Conservation (phyloP, 2,797 vertebrate genomes). For the Fratercula arctica region DNA sequence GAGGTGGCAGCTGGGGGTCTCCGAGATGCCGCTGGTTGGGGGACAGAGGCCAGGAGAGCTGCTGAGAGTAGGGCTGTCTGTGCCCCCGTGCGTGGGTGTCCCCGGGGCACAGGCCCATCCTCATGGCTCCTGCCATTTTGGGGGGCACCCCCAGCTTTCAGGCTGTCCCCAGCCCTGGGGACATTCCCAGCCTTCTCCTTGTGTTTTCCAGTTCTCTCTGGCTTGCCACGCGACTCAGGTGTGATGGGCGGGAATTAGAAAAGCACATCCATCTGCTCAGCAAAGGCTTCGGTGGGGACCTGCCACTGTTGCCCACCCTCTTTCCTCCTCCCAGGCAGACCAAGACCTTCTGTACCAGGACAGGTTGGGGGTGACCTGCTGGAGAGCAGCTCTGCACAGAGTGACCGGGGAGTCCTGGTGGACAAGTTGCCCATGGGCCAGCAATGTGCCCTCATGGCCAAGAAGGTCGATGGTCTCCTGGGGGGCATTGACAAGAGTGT, state of each 20-base stretch:
- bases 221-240: rapidly evolving
- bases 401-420: background rate
- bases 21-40: background rate
- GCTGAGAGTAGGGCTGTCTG: rapidly evolving
- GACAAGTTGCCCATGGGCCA: background rate
- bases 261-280: background rate
- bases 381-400: no score
- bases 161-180: background rate
- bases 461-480: background rate
- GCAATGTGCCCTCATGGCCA: background rate
- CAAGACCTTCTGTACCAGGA: background rate
- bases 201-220: background rate
- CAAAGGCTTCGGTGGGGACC: background rate
- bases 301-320: rapidly evolving
- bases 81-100: rapidly evolving
- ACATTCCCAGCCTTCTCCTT: background rate
- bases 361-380: background rate
- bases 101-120: rapidly evolving
- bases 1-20: background rate
- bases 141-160: background rate
- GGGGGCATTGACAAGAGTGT: background rate
- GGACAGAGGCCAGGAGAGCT: background rate
- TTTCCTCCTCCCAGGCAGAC: background rate
- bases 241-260: background rate
- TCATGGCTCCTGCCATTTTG: background rate